Base-by-base conservation (phyloP, 2,888 invertebrate species). In the Cheilosia impressa region DNA sequence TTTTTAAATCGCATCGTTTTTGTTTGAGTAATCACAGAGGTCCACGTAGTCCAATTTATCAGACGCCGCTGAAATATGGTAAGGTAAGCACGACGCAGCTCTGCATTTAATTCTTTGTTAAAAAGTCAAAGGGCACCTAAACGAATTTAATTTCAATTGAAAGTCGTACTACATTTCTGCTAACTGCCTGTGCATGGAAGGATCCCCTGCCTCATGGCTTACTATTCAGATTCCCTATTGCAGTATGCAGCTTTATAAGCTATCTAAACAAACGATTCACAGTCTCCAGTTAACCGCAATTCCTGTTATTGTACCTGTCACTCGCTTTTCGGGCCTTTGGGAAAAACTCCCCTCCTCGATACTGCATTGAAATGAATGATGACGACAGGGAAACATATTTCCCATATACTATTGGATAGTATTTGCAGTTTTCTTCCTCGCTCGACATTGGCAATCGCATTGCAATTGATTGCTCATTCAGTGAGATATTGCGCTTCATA, bases 401-500 rank as follows among this genome's bases (percentile, higher is more conserved):
- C 5, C 24, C 19, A 17, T 27, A 31, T 27, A 17, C 62, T 19
- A 63, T 10, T 34, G 38, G 4, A 34, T 55, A 73, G 55, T 60
- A 73, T 47, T 55, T 68, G 62, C 63, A 69, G 63, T 43, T 52
- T 75, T 63, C 69, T 69, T 69, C 75, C 80, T 52, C 53, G 41
- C 50, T 53, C 17, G 50, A 60, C 45, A 50, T 31, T 43, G 27
- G 15, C 27, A 62, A 43, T 43, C 43, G 57, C 34, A 63, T 69
- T 75, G 52, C 63, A 73, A 81, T 81, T 75, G 81, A 75, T 63
- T 75, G 45, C 19, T 10, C 17, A 15, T 50, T 57, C 47, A 10
- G 52, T 52, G 63, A 63, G 41, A n/a, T 47, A 19, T 53, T 50
- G n/a, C 58, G 31, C 43, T 57, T 41, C 38, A 65, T 19, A 24